phyloP scores from a whole-genome alignment of 2,888 invertebrate genomes.

The Marronus borbonicus region DNA sequence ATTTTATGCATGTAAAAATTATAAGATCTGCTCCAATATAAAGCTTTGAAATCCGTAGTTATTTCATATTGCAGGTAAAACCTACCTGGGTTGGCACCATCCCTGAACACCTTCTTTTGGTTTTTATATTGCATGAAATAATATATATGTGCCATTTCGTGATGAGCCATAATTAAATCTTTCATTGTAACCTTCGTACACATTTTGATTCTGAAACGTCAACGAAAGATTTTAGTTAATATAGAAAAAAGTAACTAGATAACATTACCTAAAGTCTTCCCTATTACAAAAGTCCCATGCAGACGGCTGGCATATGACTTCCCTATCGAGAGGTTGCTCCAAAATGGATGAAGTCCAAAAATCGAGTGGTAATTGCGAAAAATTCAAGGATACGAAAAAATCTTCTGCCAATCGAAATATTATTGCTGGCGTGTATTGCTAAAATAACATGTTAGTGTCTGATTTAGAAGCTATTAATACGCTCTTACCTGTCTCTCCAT shows the following conservation, averaged over 20 bases:
- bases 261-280: slow-evolving; percentile 83
- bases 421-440: slow-evolving; percentile 88
- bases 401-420: slow-evolving; percentile 93
- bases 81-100: slow-evolving; percentile 93
- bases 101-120: slow-evolving; percentile 88
- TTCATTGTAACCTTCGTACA: slow-evolving; percentile 90
- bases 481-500: slow-evolving; percentile 75
- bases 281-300: slow-evolving; percentile 96
- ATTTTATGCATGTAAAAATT: too few species aligned
- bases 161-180: slow-evolving; percentile 89
- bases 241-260: neutral
- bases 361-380: slow-evolving; percentile 87
- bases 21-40: too few species aligned
- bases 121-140: slow-evolving; percentile 90
- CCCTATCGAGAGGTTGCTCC: slow-evolving; percentile 83
- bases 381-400: slow-evolving; percentile 91
- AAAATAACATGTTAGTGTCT: slow-evolving; percentile 7
- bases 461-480: neutral
- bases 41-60: too few species aligned
- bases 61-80: slow-evolving; percentile 24
- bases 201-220: slow-evolving; percentile 83
- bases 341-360: slow-evolving; percentile 92
- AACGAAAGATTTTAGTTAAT: neutral
- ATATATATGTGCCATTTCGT: slow-evolving; percentile 93
- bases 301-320: slow-evolving; percentile 90